Evolutionary conservation across 2,888 invertebrate species (phyloP), one percentile per base, ranked within the genome.

Genomic region (Calliphora vomitoria): DNA sequence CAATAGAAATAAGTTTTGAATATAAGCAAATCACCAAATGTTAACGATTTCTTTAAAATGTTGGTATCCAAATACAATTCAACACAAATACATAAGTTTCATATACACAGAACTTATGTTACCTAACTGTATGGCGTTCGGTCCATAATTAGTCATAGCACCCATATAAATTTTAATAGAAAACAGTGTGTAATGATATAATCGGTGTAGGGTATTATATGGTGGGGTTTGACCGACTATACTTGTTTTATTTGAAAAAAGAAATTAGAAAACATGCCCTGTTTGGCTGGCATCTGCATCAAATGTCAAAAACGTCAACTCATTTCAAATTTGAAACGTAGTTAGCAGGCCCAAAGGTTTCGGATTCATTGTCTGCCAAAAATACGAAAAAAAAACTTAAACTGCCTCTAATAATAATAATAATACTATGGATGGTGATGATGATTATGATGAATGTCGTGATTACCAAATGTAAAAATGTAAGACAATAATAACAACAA

Each of bases 381-480:
- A 76, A 60, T 5, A 35, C 18, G 35, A 71, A n/a, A 18, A 35
- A 44, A 62, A 53, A 38, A 62, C 11, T 8, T 25, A 50, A 72
- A 47, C 41, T 79, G 62, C 20, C 69, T 69, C 60, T 68, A 74
- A 68, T 75, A 75, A 82, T 35, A 79, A 47, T 69, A 86, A 79
- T 68, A 72, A 86, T 68, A 44, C 35, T 13, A 20, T 71, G 58
- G 71, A 41, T 74, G n/a, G 20, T 55, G 68, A 20, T 71, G 62
- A 50, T 84, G 58, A 74, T 71, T 64, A 55, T 71, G 80, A 76
- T 85, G 35, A 53, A 86, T 64, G 64, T 81, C 81, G 81, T 86
- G 72, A 78, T 78, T 82, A 72, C 50, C 47, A 82, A 86, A 82
- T 60, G 18, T 66, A 76, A 25, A 53, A 74, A 35, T 62, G 20